phyloP scores from a whole-genome alignment of 2,113 vertebrate species.

The Bos indicus region DNA sequence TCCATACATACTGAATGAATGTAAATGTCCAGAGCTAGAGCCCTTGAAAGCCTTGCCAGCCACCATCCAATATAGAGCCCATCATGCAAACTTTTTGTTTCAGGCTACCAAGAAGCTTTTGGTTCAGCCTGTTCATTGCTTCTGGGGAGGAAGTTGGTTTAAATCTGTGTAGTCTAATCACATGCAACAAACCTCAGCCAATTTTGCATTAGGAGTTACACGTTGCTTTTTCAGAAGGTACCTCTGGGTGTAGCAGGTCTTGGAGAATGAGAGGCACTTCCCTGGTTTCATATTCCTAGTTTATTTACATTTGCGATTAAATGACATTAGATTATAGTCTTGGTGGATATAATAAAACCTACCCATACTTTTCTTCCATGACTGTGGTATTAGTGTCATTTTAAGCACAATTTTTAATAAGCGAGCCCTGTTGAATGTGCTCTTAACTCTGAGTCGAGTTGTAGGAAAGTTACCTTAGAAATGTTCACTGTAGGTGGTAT shows the following conservation, averaged over 20 bases:
- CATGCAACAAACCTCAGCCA: not conserved
- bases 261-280: not conserved
- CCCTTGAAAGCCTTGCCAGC: not conserved
- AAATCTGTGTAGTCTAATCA: not conserved
- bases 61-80: not conserved
- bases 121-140: not conserved
- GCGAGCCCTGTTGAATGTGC: not conserved
- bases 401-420: not conserved
- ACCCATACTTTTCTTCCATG: not conserved
- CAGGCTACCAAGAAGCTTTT: not conserved
- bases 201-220: not conserved
- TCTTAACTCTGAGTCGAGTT: not conserved
- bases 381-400: not conserved
- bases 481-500: not conserved
- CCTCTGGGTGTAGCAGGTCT: not conserved
- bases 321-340: not conserved
- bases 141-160: not conserved
- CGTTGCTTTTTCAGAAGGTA: not conserved
- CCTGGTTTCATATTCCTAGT: not conserved
- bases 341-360: not conserved
- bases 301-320: not conserved
- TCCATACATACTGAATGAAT: not conserved
- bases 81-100: not conserved
- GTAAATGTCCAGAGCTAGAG: not conserved
- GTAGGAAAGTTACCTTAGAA: slow-evolving; percentile 19